Base-by-base conservation (phyloP, 2,888 invertebrate genomes). In the Chalcosyrphus nemorum region DNA sequence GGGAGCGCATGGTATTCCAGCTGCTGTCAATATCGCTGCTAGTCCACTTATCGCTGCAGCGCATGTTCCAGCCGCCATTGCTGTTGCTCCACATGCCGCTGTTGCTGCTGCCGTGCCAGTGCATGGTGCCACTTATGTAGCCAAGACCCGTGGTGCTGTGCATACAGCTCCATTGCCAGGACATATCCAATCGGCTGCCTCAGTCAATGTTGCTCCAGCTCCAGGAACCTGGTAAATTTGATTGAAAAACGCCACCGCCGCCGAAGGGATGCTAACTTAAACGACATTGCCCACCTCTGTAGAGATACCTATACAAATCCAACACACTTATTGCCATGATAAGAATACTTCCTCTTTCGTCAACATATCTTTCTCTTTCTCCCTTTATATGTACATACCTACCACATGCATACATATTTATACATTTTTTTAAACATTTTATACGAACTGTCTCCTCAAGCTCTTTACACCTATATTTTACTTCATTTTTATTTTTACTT, bases 101-200 rank as follows among this genome's bases (percentile, higher is more conserved):
- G 63, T 78, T 15, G 68, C 61, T 52, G 86, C 82, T 43, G 86
- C 82, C 19, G 80, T 84, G 24, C 82, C 86, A 54, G 65, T 45
- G 47, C 86, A 86, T 66, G 80, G 81, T 38, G 87, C 86, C 32
- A 86, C 85, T 80, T 89, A 89, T 57, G 88, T 88, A 13, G 92
- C 92, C 61, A 92, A 92, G 63, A 92, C 91, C 56, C 91, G 91
- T 86, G 92, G 92, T 72, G 91, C 92, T 52, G 87, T 92, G 13
- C 92, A 92, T 86, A 90, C 91, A 19, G 92, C 92, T 63, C 92
- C 92, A 47, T 89, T 92, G 52, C 91, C 92, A 17, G 92, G 92
- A 87, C 92, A 92, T 86, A 77, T 87, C 54, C 81, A 86, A 43
- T 89, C 88, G 13, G 88, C 88, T 41, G 86, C 87, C 59, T 88